Conservation (phyloP, 2,888 invertebrate species). For the Pseudoips prasinana region DNA sequence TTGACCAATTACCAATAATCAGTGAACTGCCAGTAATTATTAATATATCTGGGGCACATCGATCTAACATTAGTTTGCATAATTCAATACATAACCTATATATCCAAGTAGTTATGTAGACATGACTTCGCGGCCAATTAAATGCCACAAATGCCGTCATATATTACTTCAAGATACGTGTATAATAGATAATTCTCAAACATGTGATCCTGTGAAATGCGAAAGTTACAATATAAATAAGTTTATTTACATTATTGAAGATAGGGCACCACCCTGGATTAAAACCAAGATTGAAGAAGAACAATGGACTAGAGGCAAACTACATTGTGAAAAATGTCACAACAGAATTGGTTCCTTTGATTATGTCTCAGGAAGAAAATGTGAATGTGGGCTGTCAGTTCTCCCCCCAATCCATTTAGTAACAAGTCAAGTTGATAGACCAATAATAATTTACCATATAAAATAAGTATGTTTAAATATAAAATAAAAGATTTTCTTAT, state of each 20-base stretch:
- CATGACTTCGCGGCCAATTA: conserved; percentile 38
- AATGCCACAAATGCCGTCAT: conserved; percentile 74
- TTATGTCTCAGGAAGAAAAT: conserved; percentile 84
- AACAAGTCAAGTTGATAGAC: conserved; percentile 84
- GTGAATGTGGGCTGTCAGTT: conserved; percentile 78
- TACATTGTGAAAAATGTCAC: conserved; percentile 83
- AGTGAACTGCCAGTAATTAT: too few relatives aligned
- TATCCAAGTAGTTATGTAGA: neutral
- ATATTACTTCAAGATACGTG: conserved; percentile 48
- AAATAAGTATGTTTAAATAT: neutral
- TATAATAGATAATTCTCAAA: conserved; percentile 28
- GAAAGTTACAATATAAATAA: conserved; percentile 52
- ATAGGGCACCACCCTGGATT: conserved; percentile 82
- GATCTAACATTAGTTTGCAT: too few relatives aligned
- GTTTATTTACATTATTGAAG: conserved; percentile 79
- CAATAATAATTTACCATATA: conserved; percentile 32
- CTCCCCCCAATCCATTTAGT: conserved; percentile 84
- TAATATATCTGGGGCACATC: too few relatives aligned
- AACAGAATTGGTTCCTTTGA: conserved; percentile 85
- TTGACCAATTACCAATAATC: too few relatives aligned
- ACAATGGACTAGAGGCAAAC: conserved; percentile 85
- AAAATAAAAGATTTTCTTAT: conserved; percentile 10
- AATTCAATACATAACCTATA: too few relatives aligned
- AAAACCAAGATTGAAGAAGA: conserved; percentile 72
- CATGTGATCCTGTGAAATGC: conserved; percentile 46